These are phyloP conservation scores for Drosophila pandora DNA, from an alignment of 1,140 invertebrate genomes.

Conservation along the genomic window DNA sequence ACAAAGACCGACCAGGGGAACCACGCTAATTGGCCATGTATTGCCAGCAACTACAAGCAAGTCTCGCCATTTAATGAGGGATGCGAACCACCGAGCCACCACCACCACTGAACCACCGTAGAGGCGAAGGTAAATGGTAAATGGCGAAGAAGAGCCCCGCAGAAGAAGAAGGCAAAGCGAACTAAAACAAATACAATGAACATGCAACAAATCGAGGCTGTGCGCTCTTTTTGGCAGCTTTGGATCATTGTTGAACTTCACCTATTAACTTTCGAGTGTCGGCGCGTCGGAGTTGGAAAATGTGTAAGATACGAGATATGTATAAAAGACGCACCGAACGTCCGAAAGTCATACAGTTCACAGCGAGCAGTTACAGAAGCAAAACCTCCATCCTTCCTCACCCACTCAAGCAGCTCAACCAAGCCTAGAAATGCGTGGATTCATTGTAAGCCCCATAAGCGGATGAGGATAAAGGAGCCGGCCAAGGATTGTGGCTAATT, in stretches of 20 bases:
- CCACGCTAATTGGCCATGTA: slow-evolving; percentile 76
- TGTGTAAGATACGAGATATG: slow-evolving; percentile 12
- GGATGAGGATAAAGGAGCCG: slow-evolving; percentile 1
- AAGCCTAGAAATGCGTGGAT: slow-evolving; percentile 82
- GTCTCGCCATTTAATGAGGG: slow-evolving; percentile 73
- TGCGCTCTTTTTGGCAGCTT: slow-evolving; percentile 44
- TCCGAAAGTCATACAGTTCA: slow-evolving; percentile 68
- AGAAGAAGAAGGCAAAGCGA: slow-evolving; percentile 41
- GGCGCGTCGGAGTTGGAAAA: slow-evolving; percentile 21
- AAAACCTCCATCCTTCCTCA: slow-evolving; percentile 33
- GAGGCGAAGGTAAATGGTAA: slow-evolving; percentile 39
- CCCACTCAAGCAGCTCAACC: slow-evolving; percentile 59
- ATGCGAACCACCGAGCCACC: slow-evolving; percentile 22
- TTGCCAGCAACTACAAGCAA: slow-evolving; percentile 71
- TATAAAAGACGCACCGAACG: slow-evolving; percentile 68
- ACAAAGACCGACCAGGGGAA: slow-evolving; percentile 56
- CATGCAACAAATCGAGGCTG: slow-evolving; percentile 71
- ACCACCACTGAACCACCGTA: background rate
- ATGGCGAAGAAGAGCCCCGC: slow-evolving; percentile 43
- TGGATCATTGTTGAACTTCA: slow-evolving; percentile 66
- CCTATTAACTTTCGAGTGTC: slow-evolving; percentile 70
- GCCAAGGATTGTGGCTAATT: background rate
- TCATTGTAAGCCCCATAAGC: slow-evolving; percentile 67
- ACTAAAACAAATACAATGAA: slow-evolving; percentile 77
- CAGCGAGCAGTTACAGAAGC: slow-evolving; percentile 61